Conservation (phyloP, 2,888 invertebrate species). For the Melieria picta region DNA sequence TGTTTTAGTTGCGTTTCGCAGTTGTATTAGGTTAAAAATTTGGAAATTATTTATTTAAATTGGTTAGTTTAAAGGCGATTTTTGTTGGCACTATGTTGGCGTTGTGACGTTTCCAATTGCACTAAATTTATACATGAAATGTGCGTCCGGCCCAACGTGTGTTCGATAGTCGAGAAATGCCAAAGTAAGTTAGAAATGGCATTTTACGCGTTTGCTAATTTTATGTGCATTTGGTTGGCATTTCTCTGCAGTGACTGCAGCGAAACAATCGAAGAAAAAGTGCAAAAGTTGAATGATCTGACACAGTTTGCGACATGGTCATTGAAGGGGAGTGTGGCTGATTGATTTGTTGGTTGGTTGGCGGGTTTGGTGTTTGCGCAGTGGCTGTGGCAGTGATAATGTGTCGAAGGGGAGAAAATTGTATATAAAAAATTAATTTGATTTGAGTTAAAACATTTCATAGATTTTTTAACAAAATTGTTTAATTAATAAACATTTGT, state of each 20-base stretch:
- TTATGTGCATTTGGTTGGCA: slow-evolving; percentile 19
- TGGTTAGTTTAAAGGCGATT: background rate
- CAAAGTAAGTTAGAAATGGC: slow-evolving; percentile 12
- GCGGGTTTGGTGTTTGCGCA: no score
- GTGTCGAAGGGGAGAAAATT: no score
- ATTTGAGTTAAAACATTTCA: no score
- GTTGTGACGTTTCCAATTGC: slow-evolving; percentile 33
- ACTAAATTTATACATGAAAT: slow-evolving; percentile 33
- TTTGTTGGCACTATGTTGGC: slow-evolving; percentile 25
- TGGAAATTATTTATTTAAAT: slow-evolving; percentile 7
- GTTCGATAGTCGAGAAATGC: background rate
- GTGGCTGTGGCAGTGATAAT: no score
- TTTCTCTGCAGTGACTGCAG: background rate
- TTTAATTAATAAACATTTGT: no score
- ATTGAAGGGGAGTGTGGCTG: slow-evolving; percentile 5
- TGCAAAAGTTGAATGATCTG: slow-evolving; percentile 40
- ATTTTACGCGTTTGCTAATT: slow-evolving; percentile 14
- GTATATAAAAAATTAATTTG: no score
- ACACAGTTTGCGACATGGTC: slow-evolving; percentile 23
- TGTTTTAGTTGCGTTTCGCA: slow-evolving; percentile 20
- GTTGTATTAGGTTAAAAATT: no score
- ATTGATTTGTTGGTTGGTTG: no score
- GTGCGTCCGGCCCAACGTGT: slow-evolving; percentile 16
- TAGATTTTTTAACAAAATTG: no score
- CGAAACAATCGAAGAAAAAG: slow-evolving; percentile 5